Base-by-base conservation (phyloP, 2,888 invertebrate species). In the Torymus tubicola region DNA sequence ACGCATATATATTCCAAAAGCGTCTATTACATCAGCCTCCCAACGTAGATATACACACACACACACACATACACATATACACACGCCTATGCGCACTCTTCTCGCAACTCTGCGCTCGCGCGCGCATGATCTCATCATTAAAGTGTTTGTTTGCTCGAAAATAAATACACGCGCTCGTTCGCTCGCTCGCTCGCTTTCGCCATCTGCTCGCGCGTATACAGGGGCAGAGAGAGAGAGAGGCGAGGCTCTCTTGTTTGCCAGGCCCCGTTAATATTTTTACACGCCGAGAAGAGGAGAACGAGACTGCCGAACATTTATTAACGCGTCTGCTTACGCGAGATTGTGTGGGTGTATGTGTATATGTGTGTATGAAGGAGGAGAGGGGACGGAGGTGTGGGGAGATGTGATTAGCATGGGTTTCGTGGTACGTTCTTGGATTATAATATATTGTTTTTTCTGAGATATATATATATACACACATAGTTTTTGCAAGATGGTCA, bases 131-230 rank as follows among this genome's bases (percentile, higher is more conserved):
- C 87, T 86, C 87, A 86, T 86, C 87, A 86, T 87, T 86, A 86
- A 87, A 87, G 86, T 87, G 87, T 86, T 87, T 87, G 88, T 89
- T 89, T 89, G 87, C 87, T 87, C 85, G 86, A 88, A 88, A 88
- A 89, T 87, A 87, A 88, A 87, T 87, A 87, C 80, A 65, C 69
- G 68, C 52, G 65, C 68, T 67, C 60, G 64, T 50, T 77, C 79
- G 78, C 78, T 82, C 50, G 78, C 78, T 82, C 50, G 65, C 52
- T 60, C 14, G 60, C 58, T 84, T 84, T 83, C 83, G 84, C 84
- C 85, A 85, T 85, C 85, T 85, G 84, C 70, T 68, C 78, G 14
- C 53, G 53, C 24, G 18, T 64, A 67, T 14, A 55, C 13, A 53
- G 11, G 18, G 18, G 72, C 14, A 52, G 53, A 55, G 60, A 63